These are phyloP conservation scores for Epirrhoe tristata DNA, from an alignment of 2,888 invertebrate genomes.

Conservation along the genomic window DNA sequence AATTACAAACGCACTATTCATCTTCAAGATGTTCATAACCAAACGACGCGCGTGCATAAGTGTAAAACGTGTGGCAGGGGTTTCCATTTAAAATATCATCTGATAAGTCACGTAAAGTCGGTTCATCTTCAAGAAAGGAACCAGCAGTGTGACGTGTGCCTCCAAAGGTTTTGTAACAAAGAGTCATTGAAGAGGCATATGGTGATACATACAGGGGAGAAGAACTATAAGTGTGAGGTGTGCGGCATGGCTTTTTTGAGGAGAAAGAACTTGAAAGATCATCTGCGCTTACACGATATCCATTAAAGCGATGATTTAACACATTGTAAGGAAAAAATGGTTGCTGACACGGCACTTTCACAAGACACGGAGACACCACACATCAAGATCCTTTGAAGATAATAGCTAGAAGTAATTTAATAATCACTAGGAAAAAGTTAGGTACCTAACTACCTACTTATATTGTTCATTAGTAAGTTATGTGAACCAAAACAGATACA, in stretches of 20 bases:
- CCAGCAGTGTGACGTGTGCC: slow-evolving; percentile 82
- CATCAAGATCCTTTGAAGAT: no score
- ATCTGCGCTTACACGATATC: slow-evolving; percentile 73
- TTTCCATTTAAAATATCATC: slow-evolving; percentile 76
- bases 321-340: no score
- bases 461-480: background rate
- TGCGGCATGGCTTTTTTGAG: slow-evolving; percentile 81
- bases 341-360: no score
- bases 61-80: slow-evolving; percentile 77
- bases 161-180: slow-evolving; percentile 82
- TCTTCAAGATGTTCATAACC: slow-evolving; percentile 77
- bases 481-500: background rate
- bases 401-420: no score
- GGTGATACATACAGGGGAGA: slow-evolving; percentile 84
- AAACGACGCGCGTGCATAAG: slow-evolving; percentile 76
- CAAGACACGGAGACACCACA: no score
- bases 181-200: slow-evolving; percentile 84
- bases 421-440: no score
- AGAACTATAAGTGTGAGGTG: slow-evolving; percentile 83
- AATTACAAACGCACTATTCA: slow-evolving; percentile 79
- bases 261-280: slow-evolving; percentile 77
- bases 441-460: no score
- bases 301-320: slow-evolving; percentile 38
- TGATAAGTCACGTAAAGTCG: slow-evolving; percentile 75
- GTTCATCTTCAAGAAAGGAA: slow-evolving; percentile 80